Conservation (phyloP, 2,797 vertebrate species). For the Sebastiscus tertius region DNA sequence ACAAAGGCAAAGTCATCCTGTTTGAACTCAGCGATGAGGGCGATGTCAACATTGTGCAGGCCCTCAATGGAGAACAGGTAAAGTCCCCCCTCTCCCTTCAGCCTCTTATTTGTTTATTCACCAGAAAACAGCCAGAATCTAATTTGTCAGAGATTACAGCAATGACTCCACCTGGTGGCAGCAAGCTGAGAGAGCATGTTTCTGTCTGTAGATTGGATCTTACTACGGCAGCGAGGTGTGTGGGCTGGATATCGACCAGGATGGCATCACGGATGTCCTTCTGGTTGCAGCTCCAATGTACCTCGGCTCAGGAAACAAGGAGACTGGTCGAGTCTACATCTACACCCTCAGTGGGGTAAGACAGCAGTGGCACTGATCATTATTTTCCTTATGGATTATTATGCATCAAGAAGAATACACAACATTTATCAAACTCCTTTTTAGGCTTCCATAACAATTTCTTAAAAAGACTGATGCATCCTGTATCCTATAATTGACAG, state of each 20-base stretch:
- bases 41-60: conserved; percentile 86
- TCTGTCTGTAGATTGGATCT: conserved; percentile 89
- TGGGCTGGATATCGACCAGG: conserved; percentile 88
- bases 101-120: background rate
- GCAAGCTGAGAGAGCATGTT: background rate
- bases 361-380: background rate
- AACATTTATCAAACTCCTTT: background rate
- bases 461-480: background rate
- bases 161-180: conserved; percentile 61
- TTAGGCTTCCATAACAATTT: background rate
- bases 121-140: background rate
- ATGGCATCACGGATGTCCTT: conserved; percentile 91
- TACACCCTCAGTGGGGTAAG: conserved; percentile 86
- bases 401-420: background rate
- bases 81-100: background rate
- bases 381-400: background rate
- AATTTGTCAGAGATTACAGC: background rate
- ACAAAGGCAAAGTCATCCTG: conserved; percentile 95
- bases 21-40: conserved; percentile 87
- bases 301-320: conserved; percentile 91
- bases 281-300: conserved; percentile 95
- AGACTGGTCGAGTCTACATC: conserved; percentile 91
- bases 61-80: conserved; percentile 94
- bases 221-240: conserved; percentile 96
- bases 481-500: no score